Percentiles rank a stretch among this genome's conserved stretches.
Evolutionary conservation across 2,888 invertebrate species (phyloP).

Genomic region (Vesta saturnalis): DNA sequence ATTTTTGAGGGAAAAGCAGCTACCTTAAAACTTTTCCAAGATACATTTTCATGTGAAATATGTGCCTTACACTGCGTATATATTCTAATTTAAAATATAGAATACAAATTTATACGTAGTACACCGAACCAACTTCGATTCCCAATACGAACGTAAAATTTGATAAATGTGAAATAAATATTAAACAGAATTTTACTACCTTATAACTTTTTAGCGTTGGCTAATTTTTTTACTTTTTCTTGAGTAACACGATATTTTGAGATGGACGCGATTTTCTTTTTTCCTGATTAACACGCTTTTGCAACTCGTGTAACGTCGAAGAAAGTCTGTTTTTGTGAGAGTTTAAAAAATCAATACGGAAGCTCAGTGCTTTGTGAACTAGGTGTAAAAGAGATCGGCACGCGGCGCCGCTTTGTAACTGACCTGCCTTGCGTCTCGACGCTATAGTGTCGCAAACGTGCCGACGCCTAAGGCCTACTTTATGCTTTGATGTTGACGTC

Average conservation of each 20-base stretch:
- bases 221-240: slow-evolving; percentile 21
- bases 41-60: slow-evolving; percentile 62
- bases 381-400: slow-evolving; percentile 56
- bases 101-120: slow-evolving; percentile 62
- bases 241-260: background rate
- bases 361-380: slow-evolving; percentile 48
- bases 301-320: slow-evolving; percentile 28
- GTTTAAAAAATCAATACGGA: slow-evolving; percentile 47
- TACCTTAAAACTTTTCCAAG: slow-evolving; percentile 54
- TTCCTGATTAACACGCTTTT: slow-evolving; percentile 33
- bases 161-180: slow-evolving; percentile 63
- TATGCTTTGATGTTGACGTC: slow-evolving; percentile 50
- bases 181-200: slow-evolving; percentile 57
- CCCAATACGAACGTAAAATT: slow-evolving; percentile 61
- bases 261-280: slow-evolving; percentile 5
- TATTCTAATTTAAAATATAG: slow-evolving; percentile 65
- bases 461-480: slow-evolving; percentile 52
- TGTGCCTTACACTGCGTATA: slow-evolving; percentile 61
- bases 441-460: slow-evolving; percentile 53
- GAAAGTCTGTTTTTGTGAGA: slow-evolving; percentile 40
- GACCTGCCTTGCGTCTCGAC: slow-evolving; percentile 58
- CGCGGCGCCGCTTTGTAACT: slow-evolving; percentile 58
- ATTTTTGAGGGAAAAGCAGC: slow-evolving; percentile 55
- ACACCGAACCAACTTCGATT: slow-evolving; percentile 58
- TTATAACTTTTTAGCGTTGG: slow-evolving; percentile 31